These are phyloP conservation scores for Coturnix japonica DNA, from an alignment of 2,113 vertebrate species.

Conservation along the genomic window DNA sequence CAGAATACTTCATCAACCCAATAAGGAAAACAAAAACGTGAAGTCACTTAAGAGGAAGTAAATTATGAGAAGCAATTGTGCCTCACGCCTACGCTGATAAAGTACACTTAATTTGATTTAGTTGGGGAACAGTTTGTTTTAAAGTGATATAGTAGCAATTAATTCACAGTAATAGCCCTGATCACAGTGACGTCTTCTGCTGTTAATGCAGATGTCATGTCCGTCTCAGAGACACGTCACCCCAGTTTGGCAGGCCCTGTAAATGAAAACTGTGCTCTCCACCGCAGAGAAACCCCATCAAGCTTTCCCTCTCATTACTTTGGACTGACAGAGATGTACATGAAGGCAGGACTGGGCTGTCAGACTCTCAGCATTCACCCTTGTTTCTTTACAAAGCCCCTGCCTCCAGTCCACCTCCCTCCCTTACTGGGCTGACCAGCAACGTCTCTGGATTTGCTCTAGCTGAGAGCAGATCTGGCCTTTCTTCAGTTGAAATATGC, in stretches of 20 bases:
- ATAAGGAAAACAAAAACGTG: conserved; percentile 66
- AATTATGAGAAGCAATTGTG: conserved; percentile 24
- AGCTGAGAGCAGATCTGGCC: neutral
- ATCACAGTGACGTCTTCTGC: neutral
- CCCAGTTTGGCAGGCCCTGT: neutral
- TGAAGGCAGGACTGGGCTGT: neutral
- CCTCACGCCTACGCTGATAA: neutral
- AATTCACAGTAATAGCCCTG: neutral
- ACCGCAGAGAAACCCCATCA: neutral
- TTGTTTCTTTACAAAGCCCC: neutral
- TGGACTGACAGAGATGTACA: neutral
- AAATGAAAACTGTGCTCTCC: neutral
- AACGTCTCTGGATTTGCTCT: neutral
- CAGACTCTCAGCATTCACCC: neutral
- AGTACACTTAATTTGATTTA: conserved; percentile 12
- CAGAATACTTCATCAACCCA: conserved; percentile 52
- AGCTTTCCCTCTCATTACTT: neutral
- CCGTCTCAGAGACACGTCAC: conserved; percentile 3
- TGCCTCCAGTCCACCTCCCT: neutral
- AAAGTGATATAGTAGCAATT: neutral
- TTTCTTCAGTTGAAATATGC: neutral
- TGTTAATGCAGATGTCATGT: neutral
- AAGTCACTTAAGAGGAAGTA: conserved; percentile 48
- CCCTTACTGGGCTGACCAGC: neutral
- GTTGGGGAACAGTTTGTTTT: neutral